Percentiles rank a stretch among this genome's conserved stretches.
phyloP scores from a whole-genome alignment of 1,140 invertebrate genomes.

The Brachionus angularis region DNA sequence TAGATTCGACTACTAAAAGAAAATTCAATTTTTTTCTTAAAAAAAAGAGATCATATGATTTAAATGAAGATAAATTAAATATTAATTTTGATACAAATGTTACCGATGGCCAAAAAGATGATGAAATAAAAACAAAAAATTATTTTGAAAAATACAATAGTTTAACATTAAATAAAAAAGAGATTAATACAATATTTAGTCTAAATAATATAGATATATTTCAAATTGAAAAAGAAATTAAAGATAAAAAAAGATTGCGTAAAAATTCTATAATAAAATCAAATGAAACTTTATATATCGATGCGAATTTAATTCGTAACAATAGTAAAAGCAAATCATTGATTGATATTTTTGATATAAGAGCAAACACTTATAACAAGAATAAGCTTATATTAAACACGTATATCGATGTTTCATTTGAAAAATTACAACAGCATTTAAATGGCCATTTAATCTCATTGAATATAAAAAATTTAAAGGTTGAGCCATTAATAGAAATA shows the following conservation, averaged over 20 bases:
- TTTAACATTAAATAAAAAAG: too few species aligned
- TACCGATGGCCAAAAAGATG: too few species aligned
- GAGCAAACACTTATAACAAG: neutral
- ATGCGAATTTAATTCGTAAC: neutral
- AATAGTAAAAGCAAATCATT: neutral
- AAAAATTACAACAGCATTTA: constrained; percentile 32
- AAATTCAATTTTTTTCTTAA: neutral
- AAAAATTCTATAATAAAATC: neutral
- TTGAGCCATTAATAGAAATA: constrained; percentile 29
- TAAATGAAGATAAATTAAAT: neutral
- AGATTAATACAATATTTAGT: too few species aligned
- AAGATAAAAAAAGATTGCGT: too few species aligned
- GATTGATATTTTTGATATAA: neutral
- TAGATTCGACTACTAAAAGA: neutral
- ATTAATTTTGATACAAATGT: too few species aligned
- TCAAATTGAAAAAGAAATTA: neutral
- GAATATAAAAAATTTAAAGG: constrained; percentile 6
- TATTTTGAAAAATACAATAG: neutral
- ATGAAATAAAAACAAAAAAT: neutral
- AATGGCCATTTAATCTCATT: constrained; percentile 28
- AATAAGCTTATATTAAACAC: neutral
- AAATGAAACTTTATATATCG: constrained; percentile 5
- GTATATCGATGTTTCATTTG: constrained; percentile 1
- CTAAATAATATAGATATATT: neutral
- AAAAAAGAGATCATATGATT: neutral